Evolutionary conservation across 1,140 invertebrate genomes (phyloP), one percentile per base, ranked within the genome.

Genomic region (Hylyphantes graminicola): DNA sequence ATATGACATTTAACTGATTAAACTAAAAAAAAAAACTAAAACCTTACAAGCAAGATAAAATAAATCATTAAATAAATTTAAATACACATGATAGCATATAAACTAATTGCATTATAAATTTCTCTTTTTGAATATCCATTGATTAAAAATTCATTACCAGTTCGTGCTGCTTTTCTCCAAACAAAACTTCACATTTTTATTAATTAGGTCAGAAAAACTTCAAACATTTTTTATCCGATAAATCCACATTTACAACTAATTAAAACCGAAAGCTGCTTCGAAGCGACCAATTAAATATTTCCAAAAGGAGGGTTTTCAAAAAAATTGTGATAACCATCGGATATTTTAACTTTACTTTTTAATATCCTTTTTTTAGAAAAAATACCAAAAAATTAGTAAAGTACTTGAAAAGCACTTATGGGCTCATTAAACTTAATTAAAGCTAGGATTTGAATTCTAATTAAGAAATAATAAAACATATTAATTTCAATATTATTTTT

Each of bases 191-290:
- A 17, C 72, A 74, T 74, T 74, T 74, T 74, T 74, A 74, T 74
- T 74, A 74, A 74, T 74, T 57, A 57, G 54, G 72, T 35, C 35
- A 35, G 35, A 35, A 35, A 35, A 57, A 74, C 35, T 35, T 55
- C 51, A 55, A 74, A 74, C 57, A 53, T 57, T 57, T 21, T 55
- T 74, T 74, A 74, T 57, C 72, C 48, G 57, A 74, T 74, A 74
- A 74, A 74, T 74, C 57, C 72, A 74, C 72, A 74, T 74, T 74
- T 74, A 74, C n/a, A 57, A 59, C 72, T 74, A 74, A 74, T 74
- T 74, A 74, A 74, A 74, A 74, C 55, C 72, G 72, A 74, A 55
- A 57, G 72, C 72, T n/a, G 35, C 54, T 21, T 55, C 35, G 21
- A 74, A 57, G 72, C 55, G 55, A 57, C 72, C 72, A 74, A 74